Percentiles rank a stretch among this genome's conserved stretches.
These are phyloP conservation scores for Xestia c-nigrum DNA, from an alignment of 2,888 invertebrate species.

Conservation along the genomic window DNA sequence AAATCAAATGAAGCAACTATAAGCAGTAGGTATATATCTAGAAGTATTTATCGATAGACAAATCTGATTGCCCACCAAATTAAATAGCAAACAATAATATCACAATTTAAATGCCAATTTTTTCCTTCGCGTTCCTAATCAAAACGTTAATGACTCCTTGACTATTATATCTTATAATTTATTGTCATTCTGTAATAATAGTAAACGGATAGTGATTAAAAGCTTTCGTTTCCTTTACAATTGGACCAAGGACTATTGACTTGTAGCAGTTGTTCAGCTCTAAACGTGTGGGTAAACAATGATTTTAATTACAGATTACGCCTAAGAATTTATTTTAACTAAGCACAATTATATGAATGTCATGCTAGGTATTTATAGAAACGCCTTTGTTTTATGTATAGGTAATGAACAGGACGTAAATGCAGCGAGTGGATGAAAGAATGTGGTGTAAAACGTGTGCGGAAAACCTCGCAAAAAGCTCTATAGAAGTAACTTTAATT, in stretches of 20 bases:
- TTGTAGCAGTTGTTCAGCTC: constrained; percentile 51
- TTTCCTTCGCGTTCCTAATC: constrained; percentile 19
- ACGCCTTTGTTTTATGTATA: constrained; percentile 31
- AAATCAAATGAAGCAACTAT: neutral
- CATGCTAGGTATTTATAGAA: constrained; percentile 18
- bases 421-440: neutral
- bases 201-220: constrained; percentile 73
- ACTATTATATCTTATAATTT: constrained; percentile 71
- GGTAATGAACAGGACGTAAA: constrained; percentile 12
- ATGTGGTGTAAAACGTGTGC: neutral
- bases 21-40: neutral
- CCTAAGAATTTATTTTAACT: constrained; percentile 56
- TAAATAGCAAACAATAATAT: constrained; percentile 15
- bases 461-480: neutral
- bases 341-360: constrained; percentile 35
- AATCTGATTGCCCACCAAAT: constrained; percentile 12
- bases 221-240: constrained; percentile 76
- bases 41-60: constrained; percentile 6
- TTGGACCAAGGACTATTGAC: constrained; percentile 78
- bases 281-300: constrained; percentile 68
- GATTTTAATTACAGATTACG: constrained; percentile 69
- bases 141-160: constrained; percentile 41
- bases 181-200: constrained; percentile 73
- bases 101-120: neutral
- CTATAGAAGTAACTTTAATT: neutral